These are phyloP conservation scores for Lepus timidus DNA, from an alignment of 2,113 vertebrate species.

Conservation along the genomic window DNA sequence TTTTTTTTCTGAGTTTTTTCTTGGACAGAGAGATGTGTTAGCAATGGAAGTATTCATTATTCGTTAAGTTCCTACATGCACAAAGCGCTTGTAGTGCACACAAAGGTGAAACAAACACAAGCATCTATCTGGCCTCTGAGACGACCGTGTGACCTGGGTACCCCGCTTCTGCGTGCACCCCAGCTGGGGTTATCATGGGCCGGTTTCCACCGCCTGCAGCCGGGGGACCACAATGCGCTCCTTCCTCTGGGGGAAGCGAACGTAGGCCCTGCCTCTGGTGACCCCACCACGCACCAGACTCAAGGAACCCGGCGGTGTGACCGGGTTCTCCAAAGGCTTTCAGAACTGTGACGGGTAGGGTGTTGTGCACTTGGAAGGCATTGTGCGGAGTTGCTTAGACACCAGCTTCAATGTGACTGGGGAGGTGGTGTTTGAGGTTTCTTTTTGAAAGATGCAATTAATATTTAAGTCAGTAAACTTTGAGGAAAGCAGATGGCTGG, in stretches of 20 bases:
- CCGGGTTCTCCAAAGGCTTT: not conserved
- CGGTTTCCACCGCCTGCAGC: not conserved
- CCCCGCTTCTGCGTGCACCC: not conserved
- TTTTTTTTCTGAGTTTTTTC: not conserved
- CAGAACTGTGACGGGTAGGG: not conserved
- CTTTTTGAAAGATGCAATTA: not conserved
- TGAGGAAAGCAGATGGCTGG: not conserved
- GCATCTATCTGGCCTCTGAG: not conserved
- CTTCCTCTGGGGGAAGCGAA: not conserved
- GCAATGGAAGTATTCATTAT: not conserved
- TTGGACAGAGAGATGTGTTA: not conserved
- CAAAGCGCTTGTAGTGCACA: not conserved
- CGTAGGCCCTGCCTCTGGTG: too few relatives aligned
- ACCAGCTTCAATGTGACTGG: accelerated
- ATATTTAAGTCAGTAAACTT: not conserved
- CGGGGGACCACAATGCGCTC: accelerated
- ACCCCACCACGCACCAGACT: too few relatives aligned
- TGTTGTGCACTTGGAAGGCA: too few relatives aligned
- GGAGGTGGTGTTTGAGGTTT: too few relatives aligned
- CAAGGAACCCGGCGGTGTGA: too few relatives aligned
- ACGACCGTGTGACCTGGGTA: not conserved
- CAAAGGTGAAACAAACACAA: not conserved
- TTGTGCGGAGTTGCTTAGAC: too few relatives aligned
- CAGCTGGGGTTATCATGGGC: not conserved
- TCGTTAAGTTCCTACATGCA: not conserved